Conservation (phyloP, 2,113 vertebrate genomes). For the Ia io region DNA sequence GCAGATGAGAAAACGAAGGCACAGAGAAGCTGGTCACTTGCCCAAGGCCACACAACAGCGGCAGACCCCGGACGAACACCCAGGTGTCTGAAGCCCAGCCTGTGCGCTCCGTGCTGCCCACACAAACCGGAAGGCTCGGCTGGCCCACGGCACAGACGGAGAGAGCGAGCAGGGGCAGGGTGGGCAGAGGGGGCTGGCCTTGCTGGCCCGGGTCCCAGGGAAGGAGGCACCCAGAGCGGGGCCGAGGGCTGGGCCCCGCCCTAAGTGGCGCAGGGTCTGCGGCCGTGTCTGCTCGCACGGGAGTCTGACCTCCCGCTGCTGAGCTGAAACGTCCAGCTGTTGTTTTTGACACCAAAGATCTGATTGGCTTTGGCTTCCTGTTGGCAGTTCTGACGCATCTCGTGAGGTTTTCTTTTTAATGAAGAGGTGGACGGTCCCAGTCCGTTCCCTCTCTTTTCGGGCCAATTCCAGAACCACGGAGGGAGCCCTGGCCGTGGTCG, state of each 20-base stretch:
- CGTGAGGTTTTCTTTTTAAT: background rate
- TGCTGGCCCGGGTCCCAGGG: background rate
- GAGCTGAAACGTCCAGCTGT: background rate
- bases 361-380: background rate
- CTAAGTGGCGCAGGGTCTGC: background rate
- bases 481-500: background rate
- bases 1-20: background rate
- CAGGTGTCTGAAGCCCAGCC: background rate
- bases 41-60: background rate
- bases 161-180: background rate
- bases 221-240: fast-evolving
- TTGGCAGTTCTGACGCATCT: background rate
- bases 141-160: fast-evolving
- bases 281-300: fast-evolving
- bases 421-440: background rate
- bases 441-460: fast-evolving
- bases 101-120: background rate
- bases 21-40: background rate
- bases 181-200: too few species aligned
- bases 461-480: background rate
- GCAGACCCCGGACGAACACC: background rate
- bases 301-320: fast-evolving
- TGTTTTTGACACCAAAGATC: background rate
- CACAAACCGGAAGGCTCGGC: background rate
- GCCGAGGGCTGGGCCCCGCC: background rate